Evolutionary conservation across 1,140 invertebrate genomes (phyloP).

Genomic region (Akabosia matsudoensis): DNA sequence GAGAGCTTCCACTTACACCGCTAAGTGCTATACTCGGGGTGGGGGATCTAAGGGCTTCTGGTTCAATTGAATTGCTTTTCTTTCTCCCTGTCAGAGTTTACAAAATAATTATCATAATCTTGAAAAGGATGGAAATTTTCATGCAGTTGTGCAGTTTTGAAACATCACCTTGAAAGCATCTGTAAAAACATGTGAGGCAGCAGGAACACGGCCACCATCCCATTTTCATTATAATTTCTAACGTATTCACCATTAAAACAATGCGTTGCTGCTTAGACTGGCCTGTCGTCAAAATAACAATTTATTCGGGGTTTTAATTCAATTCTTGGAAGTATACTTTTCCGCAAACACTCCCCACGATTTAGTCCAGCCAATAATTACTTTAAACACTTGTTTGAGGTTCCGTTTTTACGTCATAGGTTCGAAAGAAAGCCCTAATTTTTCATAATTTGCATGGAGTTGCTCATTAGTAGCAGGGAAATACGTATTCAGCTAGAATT

Average conservation of each 20-base stretch:
- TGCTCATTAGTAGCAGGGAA: too few relatives aligned
- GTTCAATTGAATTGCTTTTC: conserved; percentile 7
- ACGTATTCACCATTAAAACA: not conserved
- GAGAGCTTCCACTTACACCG: not conserved
- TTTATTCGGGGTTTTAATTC: too few relatives aligned
- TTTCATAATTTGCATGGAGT: too few relatives aligned
- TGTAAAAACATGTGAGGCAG: conserved; percentile 7
- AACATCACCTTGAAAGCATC: conserved; percentile 24
- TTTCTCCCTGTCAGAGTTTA: conserved; percentile 9
- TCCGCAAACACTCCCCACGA: too few relatives aligned
- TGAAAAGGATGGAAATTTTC: not conserved
- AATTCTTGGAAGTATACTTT: too few relatives aligned
- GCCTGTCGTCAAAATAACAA: too few relatives aligned
- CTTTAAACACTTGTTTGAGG: too few relatives aligned
- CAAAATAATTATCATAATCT: not conserved
- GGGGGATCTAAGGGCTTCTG: not conserved
- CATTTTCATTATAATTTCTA: conserved; percentile 8
- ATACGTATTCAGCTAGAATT: too few relatives aligned
- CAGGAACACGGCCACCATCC: conserved; percentile 20
- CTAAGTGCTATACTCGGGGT: conserved; percentile 6
- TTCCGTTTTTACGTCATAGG: too few relatives aligned
- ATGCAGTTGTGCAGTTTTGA: not conserved
- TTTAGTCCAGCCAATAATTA: too few relatives aligned
- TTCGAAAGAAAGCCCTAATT: too few relatives aligned
- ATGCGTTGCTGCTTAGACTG: not conserved